Evolutionary conservation across 2,113 vertebrate genomes (phyloP).

Genomic region (Mesembrinibis cayennensis): DNA sequence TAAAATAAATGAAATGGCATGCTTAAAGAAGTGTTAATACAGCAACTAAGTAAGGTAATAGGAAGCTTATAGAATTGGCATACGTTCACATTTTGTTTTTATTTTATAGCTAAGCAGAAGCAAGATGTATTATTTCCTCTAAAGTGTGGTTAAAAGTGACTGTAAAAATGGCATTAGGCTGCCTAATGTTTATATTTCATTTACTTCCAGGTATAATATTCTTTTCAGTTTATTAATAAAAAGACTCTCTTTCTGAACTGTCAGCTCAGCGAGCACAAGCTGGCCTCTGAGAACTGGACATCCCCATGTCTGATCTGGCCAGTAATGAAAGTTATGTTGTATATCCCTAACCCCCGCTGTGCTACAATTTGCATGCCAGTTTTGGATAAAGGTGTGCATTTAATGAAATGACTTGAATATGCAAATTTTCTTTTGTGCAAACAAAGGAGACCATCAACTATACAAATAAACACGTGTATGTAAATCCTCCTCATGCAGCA

Average conservation of each 20-base stretch:
- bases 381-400: neutral
- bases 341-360: neutral
- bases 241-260: neutral
- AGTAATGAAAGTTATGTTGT: neutral
- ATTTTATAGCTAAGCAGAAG: neutral
- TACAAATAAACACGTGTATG: neutral
- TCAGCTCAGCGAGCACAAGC: neutral
- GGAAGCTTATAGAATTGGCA: neutral
- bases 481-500: neutral
- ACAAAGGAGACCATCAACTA: neutral
- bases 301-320: neutral
- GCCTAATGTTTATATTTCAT: neutral
- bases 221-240: neutral
- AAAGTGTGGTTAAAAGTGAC: neutral
- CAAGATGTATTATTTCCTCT: neutral
- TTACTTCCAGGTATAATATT: neutral
- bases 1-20: neutral
- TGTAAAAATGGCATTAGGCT: neutral
- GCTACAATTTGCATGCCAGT: neutral
- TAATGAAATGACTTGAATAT: neutral
- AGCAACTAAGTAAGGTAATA: neutral
- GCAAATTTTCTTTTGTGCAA: neutral
- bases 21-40: neutral
- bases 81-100: neutral
- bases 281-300: neutral